Evolutionary conservation across 2,113 vertebrate genomes (phyloP).

Genomic region (Corydoras maculifer): DNA sequence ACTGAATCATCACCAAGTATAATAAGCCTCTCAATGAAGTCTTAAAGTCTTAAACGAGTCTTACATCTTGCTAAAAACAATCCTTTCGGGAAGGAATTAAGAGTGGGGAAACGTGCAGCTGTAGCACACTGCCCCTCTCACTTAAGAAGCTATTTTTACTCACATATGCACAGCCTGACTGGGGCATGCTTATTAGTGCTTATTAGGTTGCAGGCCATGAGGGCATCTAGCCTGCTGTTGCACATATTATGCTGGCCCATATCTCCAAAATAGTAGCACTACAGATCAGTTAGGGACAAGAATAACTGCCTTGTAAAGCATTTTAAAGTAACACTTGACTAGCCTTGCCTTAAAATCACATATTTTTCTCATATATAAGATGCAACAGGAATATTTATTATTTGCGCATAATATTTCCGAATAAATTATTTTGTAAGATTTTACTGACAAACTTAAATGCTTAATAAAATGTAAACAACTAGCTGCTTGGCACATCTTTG

Average conservation of each 20-base stretch:
- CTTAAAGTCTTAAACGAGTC: neutral
- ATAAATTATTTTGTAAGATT: no score
- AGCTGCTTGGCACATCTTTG: no score
- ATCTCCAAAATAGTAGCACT: slow-evolving; percentile 5
- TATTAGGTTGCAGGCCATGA: slow-evolving; percentile 13
- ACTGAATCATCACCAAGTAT: neutral
- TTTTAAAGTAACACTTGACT: neutral
- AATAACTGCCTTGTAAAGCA: slow-evolving; percentile 17
- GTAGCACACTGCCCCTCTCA: slow-evolving; percentile 15
- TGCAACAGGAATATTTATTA: no score
- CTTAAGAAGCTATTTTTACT: slow-evolving; percentile 24
- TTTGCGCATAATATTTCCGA: no score
- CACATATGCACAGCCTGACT: slow-evolving; percentile 20
- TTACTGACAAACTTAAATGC: no score
- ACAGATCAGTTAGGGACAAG: slow-evolving; percentile 1
- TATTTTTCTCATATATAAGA: neutral
- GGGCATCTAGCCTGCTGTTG: slow-evolving; percentile 16
- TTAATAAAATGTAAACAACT: no score
- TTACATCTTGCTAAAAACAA: neutral
- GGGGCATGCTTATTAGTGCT: slow-evolving; percentile 26
- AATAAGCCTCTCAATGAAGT: slow-evolving; percentile 11
- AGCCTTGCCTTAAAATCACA: neutral
- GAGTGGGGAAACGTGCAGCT: neutral
- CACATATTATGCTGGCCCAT: slow-evolving; percentile 14
- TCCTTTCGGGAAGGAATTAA: neutral